Evolutionary conservation across 2,113 vertebrate species (phyloP), one percentile per base, ranked within the genome.

Genomic region (Dasyprocta punctata): DNA sequence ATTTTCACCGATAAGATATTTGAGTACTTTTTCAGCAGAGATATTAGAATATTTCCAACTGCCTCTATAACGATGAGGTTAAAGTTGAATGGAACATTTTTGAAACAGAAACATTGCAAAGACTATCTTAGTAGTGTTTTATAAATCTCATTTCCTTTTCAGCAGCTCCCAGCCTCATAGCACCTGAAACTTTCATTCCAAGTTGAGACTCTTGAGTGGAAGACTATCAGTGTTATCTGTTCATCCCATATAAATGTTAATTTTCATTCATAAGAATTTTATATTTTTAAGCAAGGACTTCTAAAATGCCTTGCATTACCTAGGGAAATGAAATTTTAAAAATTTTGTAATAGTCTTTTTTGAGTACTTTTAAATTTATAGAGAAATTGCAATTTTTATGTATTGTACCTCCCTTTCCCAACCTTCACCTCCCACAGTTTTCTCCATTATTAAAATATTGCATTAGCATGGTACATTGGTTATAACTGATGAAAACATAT

Each of bases 1-100:
- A 67, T 86, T 97, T 97, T 47, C 73, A 97, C 92, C 85, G 87
- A 96, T 95, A 78, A 95, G 41, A 95, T 97, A 96, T 26, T 60
- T 84, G 75, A 77, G 38, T 19, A 67, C 16, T 36, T 92, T 3
- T 90, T 95, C 28, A 95, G 44, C 4, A 95, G 69, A 89, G 91
- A 97, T 67, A 83, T 94, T 30, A 93, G 61, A 84, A 9, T 58
- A 63, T 80, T 96, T 86, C 71, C 95, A 36, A 67, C 56, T 85
- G 58, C n/a, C 5, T 95, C 4, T 49, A 13, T 10, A 85, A 30
- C 16, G 26, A 95, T 96, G 85, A 96, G 60, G 81, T 56, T 95
- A 90, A 75, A 97, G 86, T 14, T 71, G 96, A 95, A 96, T 36
- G 44, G 58, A 90, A 71, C 0, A 52, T 52, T 96, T 97, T 92